Evolutionary conservation across 2,888 invertebrate genomes (phyloP), one percentile per base, ranked within the genome.

Genomic region (Mesoligia furuncula): DNA sequence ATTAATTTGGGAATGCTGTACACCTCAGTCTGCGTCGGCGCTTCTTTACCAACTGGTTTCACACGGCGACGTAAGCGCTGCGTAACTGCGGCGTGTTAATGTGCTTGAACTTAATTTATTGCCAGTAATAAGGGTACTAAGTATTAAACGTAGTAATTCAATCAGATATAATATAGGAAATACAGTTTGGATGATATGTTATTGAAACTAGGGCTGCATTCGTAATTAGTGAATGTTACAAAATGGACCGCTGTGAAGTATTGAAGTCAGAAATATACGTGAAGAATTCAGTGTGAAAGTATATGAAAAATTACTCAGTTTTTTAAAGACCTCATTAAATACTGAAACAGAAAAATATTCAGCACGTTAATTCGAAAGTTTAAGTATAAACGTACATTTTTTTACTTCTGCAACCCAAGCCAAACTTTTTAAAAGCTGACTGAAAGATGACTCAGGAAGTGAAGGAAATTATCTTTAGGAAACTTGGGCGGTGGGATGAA

Each of bases 21-120:
- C 83, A 45, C 66, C 17, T 48, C 27, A 79, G 70, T 77, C 42
- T 36, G 24, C 48, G 24, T 31, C 11, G 0, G 24, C 62, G 62
- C 54, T 85, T 27, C 24, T 69, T 42, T 11, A n/a, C 11, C 45
- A 67, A 85, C 84, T 13, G 61, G 86, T 80, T 85, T 78, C 69
- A 77, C 59, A 73, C 45, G 64, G 72, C 78, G 66, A 86, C 84
- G 86, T 86, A 85, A 81, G 74, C 61, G 68, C 84, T 51, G 62
- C 73, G 70, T 81, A 84, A 81, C 71, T 36, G 39, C 39, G 77
- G 75, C 48, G 84, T 81, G 70, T 85, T 79, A 79, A 83, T 78
- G 61, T 67, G 48, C 36, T 75, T 59, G 51, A 74, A 73, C 20
- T 85, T 73, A 77, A 86, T 86, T 82, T 85, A 85, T 83, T 48